Conservation (phyloP, 1,140 invertebrate genomes). For the Listronotus bonariensis region DNA sequence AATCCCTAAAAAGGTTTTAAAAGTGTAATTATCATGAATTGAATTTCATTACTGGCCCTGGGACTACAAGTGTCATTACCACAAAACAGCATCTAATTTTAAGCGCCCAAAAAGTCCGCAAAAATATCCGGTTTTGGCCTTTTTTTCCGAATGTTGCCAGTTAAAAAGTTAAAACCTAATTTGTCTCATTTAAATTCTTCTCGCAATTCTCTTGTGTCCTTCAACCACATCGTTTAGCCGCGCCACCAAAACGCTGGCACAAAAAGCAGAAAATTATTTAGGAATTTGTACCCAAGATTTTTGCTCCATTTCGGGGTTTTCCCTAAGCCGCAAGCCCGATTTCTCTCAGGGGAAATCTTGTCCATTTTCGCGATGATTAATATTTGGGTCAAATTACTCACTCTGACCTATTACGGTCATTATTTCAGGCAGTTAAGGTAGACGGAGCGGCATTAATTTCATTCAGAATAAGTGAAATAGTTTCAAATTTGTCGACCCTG, state of each 20-base stretch:
- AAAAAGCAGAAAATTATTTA: conserved; percentile 30
- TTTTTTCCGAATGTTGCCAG: no score
- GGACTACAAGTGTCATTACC: no score
- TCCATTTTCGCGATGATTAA: conserved; percentile 34
- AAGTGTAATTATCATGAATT: no score
- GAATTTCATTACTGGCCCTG: no score
- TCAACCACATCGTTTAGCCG: conserved; percentile 3
- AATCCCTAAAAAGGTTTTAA: no score
- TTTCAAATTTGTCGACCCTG: conserved; percentile 14
- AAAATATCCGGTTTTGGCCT: no score
- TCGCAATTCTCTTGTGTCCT: background rate
- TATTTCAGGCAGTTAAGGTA: conserved; percentile 30
- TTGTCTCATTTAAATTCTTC: conserved; percentile 10
- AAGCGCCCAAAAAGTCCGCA: no score
- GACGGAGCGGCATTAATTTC: conserved; percentile 25
- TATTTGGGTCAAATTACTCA: conserved; percentile 36
- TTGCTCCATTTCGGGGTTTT: conserved; percentile 22
- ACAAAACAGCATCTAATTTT: no score
- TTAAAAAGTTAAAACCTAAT: conserved; percentile 9
- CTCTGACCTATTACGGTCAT: conserved; percentile 37
- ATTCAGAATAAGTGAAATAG: conserved; percentile 25
- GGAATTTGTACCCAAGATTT: conserved; percentile 29
- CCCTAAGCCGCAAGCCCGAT: conserved; percentile 3
- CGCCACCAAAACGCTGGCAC: background rate
- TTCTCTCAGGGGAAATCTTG: conserved; percentile 31